These are phyloP conservation scores for Altica lythri DNA, from an alignment of 2,888 invertebrate genomes.

Conservation along the genomic window DNA sequence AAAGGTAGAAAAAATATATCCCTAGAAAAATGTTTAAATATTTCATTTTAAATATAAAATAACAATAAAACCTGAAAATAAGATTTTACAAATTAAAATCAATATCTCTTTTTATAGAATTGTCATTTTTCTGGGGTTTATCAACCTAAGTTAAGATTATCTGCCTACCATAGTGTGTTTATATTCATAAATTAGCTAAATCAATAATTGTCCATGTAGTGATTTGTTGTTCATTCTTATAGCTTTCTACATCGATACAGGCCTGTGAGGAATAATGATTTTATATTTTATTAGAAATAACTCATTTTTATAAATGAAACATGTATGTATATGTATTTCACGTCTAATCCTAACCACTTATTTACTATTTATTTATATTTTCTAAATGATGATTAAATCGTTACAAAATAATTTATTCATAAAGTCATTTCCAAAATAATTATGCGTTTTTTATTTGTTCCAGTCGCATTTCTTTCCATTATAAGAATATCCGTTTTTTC, in stretches of 20 bases:
- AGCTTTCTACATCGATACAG: conserved; percentile 42
- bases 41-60: background rate
- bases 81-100: too few species aligned
- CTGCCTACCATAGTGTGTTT: conserved; percentile 27
- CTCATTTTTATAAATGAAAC: conserved; percentile 26
- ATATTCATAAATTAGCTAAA: conserved; percentile 26
- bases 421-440: conserved; percentile 20
- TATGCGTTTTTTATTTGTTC: conserved; percentile 1
- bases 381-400: conserved; percentile 35
- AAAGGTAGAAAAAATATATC: conserved; percentile 5
- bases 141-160: conserved; percentile 1
- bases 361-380: conserved; percentile 38
- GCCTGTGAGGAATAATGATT: conserved; percentile 35
- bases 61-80: too few species aligned
- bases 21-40: background rate
- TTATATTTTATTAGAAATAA: conserved; percentile 25
- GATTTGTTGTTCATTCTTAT: conserved; percentile 28
- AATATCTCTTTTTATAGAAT: background rate
- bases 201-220: conserved; percentile 32
- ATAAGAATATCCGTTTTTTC: too few species aligned
- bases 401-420: conserved; percentile 46
- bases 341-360: conserved; percentile 10
- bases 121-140: conserved; percentile 3
- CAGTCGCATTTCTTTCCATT: too few species aligned
- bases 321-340: conserved; percentile 22